Conservation (phyloP, 2,113 vertebrate species). For the Athene cunicularia region DNA sequence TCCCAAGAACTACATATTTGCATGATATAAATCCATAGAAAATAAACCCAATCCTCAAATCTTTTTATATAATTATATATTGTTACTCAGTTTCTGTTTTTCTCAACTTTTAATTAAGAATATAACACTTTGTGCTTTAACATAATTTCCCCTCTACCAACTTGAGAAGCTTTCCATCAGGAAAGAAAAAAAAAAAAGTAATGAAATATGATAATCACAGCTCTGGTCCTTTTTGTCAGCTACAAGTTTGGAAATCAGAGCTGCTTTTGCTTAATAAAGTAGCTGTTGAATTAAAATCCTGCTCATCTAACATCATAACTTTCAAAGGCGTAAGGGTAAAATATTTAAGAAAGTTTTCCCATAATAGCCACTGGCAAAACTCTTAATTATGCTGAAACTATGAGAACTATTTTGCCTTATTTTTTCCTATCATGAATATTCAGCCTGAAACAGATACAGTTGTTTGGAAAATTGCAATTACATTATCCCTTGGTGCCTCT, state of each 20-base stretch:
- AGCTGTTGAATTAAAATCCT: conserved; percentile 58
- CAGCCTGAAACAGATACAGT: conserved; percentile 58
- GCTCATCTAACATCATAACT: conserved; percentile 33
- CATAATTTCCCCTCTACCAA: conserved; percentile 26
- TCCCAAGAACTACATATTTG: neutral
- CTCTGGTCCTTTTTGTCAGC: conserved; percentile 37
- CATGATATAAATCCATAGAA: conserved; percentile 41
- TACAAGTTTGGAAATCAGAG: conserved; percentile 46
- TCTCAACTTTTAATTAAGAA: conserved; percentile 14
- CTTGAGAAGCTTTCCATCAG: conserved; percentile 44
- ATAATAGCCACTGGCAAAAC: conserved; percentile 49
- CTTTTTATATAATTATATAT: conserved; percentile 23
- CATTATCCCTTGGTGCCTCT: conserved; percentile 56
- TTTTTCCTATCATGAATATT: conserved; percentile 47
- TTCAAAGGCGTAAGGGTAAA: conserved; percentile 36
- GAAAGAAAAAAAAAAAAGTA: neutral
- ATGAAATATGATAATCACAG: conserved; percentile 32
- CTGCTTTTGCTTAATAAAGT: conserved; percentile 57
- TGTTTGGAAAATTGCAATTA: conserved; percentile 68
- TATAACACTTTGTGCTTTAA: conserved; percentile 15
- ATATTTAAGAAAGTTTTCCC: conserved; percentile 44
- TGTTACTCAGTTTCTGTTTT: neutral
- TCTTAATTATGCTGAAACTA: conserved; percentile 62
- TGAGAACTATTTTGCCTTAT: conserved; percentile 61
- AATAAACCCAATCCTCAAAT: conserved; percentile 19